Evolutionary conservation across 1,140 invertebrate genomes (phyloP), one percentile per base, ranked within the genome.

Genomic region (Sminthurinus signatus): DNA sequence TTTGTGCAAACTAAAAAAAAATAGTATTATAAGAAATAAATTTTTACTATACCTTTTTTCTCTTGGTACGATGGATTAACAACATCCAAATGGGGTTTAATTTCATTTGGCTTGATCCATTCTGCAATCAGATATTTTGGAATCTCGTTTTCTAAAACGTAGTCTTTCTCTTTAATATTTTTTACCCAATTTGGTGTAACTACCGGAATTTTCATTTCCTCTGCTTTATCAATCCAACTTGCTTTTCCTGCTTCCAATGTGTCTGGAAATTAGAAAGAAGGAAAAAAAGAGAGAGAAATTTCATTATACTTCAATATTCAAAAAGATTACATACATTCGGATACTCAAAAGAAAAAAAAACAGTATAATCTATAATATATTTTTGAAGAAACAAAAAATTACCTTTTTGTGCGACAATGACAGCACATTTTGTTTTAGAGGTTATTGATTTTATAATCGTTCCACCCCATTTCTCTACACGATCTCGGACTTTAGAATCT

Each of bases 161-260:
- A 73, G 19, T 81, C 60, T 17, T 76, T 76, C 60, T 78, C 76
- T 60, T 76, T 74, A 2, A 79, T 68, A 60, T 75, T 74, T 67
- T 91, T 84, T 1, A 96, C 72, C 75, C 93, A 95, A 50, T 85
- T 82, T 74, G 87, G 82, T 27, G 86, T 79, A 4, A 93, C 81
- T 64, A 95, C 85, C 76, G 91, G 88, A 69, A 96, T 85, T 67
- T 87, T 83, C 23, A 78, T 70, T 4, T 81, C 76, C 76, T 88
- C 78, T 1, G 87, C 87, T 60, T 86, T 79, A 61, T 79, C 74
- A 72, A 94, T n/a, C 88, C 2, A 60, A 50, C 17, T 51, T 62
- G 23, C 27, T 25, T 25, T 52, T 52, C 27, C 27, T 46, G 44
- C 17, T 39, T 10, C 17, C 36, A 39, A 39, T 39, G 36, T 39